Percentiles rank a stretch among this genome's conserved stretches.
phyloP scores from a whole-genome alignment of 2,797 vertebrate genomes.

The Choloepus didactylus region DNA sequence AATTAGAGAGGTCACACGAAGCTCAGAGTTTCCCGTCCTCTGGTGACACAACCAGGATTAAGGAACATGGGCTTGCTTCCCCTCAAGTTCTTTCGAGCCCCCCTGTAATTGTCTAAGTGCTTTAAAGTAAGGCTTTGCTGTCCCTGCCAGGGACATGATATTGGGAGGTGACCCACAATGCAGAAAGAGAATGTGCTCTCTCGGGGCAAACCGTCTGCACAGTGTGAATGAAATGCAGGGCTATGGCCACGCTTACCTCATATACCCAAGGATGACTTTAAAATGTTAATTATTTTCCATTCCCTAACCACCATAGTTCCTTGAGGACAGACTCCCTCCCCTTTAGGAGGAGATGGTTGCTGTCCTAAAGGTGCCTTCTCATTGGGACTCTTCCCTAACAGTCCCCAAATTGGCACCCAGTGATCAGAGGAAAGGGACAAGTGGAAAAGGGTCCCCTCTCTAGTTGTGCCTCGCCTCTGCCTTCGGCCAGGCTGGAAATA shows the following conservation, averaged over 20 bases:
- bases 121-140: slow-evolving; percentile 21
- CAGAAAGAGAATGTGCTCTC: not conserved
- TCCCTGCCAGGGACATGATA: not conserved
- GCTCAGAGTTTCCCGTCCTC: not conserved
- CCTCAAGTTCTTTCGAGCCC: not conserved
- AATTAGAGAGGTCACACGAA: not conserved
- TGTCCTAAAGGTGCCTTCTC: not conserved
- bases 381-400: not conserved
- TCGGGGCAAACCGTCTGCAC: not conserved
- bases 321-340: not conserved
- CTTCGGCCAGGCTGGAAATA: not conserved
- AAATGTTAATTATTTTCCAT: not conserved
- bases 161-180: not conserved
- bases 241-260: not conserved
- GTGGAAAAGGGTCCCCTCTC: too few relatives aligned
- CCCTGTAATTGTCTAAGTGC: not conserved
- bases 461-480: not conserved
- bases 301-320: not conserved
- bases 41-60: not conserved
- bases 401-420: not conserved
- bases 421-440: not conserved
- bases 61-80: not conserved
- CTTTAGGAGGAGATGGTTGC: not conserved
- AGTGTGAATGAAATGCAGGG: not conserved
- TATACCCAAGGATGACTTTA: not conserved